Evolutionary conservation across 2,888 invertebrate genomes (phyloP).

Genomic region (Folsomia candida): DNA sequence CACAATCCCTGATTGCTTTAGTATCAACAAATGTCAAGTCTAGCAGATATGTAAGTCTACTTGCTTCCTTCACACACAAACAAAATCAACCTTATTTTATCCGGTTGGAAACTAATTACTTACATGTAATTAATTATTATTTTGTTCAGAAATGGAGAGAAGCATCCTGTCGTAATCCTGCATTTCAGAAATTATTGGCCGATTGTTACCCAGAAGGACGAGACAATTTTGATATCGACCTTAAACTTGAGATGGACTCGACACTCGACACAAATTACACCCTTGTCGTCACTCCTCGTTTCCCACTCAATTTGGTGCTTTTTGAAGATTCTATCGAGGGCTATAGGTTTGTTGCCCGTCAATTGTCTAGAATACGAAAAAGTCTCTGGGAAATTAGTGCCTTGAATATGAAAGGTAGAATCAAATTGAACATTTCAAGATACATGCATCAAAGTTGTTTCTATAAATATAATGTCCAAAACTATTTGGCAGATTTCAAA

Average conservation of each 20-base stretch:
- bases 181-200: conserved; percentile 36
- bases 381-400: conserved; percentile 38
- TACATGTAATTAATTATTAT: background rate
- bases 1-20: conserved; percentile 26
- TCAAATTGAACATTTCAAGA: background rate
- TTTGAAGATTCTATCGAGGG: conserved; percentile 29
- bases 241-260: conserved; percentile 24
- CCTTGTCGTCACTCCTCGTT: conserved; percentile 33
- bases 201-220: conserved; percentile 45
- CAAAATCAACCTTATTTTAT: too few relatives aligned
- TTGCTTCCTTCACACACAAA: too few relatives aligned
- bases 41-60: conserved; percentile 28
- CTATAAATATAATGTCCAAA: too few relatives aligned
- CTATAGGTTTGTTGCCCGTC: conserved; percentile 38
- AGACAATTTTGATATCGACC: conserved; percentile 35
- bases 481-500: conserved; percentile 34
- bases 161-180: conserved; percentile 23
- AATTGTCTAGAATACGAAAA: conserved; percentile 39
- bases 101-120: too few relatives aligned
- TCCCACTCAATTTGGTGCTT: conserved; percentile 41
- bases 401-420: conserved; percentile 34
- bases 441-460: too few relatives aligned
- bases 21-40: conserved; percentile 19
- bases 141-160: conserved; percentile 34
- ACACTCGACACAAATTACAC: conserved; percentile 25